These are phyloP conservation scores for Hippocampus abdominalis DNA, from an alignment of 2,113 vertebrate genomes.

Conservation along the genomic window DNA sequence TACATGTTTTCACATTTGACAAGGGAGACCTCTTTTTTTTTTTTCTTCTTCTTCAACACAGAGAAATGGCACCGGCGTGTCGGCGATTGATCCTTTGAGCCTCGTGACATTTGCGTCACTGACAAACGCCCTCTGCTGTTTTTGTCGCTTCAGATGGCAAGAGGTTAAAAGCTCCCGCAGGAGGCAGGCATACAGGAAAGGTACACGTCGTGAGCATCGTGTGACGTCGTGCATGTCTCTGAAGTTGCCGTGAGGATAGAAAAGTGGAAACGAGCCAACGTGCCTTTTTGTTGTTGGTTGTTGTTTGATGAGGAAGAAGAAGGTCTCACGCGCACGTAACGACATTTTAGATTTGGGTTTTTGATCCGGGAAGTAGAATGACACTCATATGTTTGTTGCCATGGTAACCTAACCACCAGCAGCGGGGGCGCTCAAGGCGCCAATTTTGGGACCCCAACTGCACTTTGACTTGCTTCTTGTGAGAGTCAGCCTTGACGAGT, in stretches of 20 bases:
- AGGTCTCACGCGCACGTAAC: not conserved
- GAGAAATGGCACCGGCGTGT: too few relatives aligned
- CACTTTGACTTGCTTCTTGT: too few relatives aligned
- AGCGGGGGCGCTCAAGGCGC: not conserved
- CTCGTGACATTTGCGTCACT: not conserved
- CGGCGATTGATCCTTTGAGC: too few relatives aligned
- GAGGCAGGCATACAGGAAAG: constrained; percentile 31
- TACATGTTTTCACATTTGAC: too few relatives aligned
- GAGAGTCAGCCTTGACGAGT: too few relatives aligned
- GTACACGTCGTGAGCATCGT: constrained; percentile 16
- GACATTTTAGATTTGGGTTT: too few relatives aligned
- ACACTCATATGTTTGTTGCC: not conserved
- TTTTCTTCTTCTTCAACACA: too few relatives aligned
- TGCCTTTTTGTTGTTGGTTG: not conserved
- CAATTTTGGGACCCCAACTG: too few relatives aligned
- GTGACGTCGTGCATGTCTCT: not conserved
- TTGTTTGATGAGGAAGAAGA: not conserved
- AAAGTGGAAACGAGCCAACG: not conserved
- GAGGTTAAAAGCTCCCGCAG: constrained; percentile 20
- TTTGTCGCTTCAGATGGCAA: constrained; percentile 46
- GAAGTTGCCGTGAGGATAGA: not conserved
- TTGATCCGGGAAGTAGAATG: not conserved
- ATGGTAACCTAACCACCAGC: not conserved
- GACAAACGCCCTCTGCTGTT: constrained; percentile 6
- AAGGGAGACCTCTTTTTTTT: not conserved